phyloP scores from a whole-genome alignment of 2,888 invertebrate species.

The Eurytoma adleriae region DNA sequence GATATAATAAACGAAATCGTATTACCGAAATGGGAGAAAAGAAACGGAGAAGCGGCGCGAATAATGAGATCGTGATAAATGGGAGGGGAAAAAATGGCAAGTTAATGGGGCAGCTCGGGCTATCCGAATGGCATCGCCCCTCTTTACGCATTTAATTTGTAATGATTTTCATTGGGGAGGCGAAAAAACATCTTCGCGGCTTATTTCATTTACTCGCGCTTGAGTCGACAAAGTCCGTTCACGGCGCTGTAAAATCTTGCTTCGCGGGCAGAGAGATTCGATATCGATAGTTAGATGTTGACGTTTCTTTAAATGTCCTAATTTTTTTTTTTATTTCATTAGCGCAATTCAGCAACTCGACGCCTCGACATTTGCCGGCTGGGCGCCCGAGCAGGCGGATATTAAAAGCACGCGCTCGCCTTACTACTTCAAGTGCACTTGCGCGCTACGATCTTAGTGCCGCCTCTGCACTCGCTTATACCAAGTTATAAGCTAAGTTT shows the following conservation, averaged over 20 bases:
- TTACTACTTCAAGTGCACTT: slow-evolving; percentile 4
- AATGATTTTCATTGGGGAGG: neutral
- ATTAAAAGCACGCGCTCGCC: neutral
- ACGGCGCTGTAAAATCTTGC: too few species aligned
- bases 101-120: slow-evolving; percentile 4
- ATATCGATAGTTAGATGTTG: too few species aligned
- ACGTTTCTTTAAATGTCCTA: too few species aligned
- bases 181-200: too few species aligned
- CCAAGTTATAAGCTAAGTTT: slow-evolving; percentile 38
- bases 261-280: too few species aligned
- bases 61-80: slow-evolving; percentile 21
- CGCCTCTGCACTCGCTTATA: neutral
- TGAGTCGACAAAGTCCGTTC: too few species aligned
- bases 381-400: too few species aligned
- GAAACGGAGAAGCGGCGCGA: slow-evolving; percentile 1
- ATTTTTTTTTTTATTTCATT: too few species aligned
- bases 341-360: too few species aligned
- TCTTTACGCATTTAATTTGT: slow-evolving; percentile 2
- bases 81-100: slow-evolving; percentile 11
- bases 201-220: too few species aligned
- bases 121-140: neutral
- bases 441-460: neutral
- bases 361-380: too few species aligned
- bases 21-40: neutral
- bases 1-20: slow-evolving; percentile 31